A percentile compares a stretch with the other conserved stretches of the same genome.
Conservation (phyloP, 2,888 invertebrate genomes). For the Adela reaumurella region DNA sequence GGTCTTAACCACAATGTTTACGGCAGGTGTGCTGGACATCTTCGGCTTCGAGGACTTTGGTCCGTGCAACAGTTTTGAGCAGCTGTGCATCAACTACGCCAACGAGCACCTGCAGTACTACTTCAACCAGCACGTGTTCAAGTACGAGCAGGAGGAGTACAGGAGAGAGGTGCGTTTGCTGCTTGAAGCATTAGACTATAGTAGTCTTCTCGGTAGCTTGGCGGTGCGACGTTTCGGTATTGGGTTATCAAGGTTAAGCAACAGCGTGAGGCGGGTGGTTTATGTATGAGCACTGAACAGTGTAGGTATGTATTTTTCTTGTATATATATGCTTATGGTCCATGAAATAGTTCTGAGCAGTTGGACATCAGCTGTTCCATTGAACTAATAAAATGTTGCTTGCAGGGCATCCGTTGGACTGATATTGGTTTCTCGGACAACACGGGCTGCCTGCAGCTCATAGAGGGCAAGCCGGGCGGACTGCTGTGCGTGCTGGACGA, state of each 20-base stretch:
- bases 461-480: slow-evolving; percentile 88
- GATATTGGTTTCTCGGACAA: slow-evolving; percentile 96
- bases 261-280: too few species aligned
- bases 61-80: slow-evolving; percentile 88
- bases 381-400: too few species aligned
- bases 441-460: slow-evolving; percentile 88
- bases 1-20: too few species aligned
- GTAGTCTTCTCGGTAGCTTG: too few species aligned
- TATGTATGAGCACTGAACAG: too few species aligned
- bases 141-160: slow-evolving; percentile 96
- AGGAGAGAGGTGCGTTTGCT: slow-evolving; percentile 63
- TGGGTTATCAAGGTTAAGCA: too few species aligned
- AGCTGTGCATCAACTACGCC: slow-evolving; percentile 95
- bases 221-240: too few species aligned
- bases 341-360: too few species aligned
- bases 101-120: slow-evolving; percentile 97
- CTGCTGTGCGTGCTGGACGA: slow-evolving; percentile 89
- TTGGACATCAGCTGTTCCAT: too few species aligned
- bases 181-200: too few species aligned
- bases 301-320: too few species aligned
- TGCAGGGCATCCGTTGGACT: slow-evolving; percentile 84
- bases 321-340: too few species aligned
- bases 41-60: slow-evolving; percentile 97
- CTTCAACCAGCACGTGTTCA: slow-evolving; percentile 97
- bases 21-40: slow-evolving; percentile 83